Evolutionary conservation across 2,888 invertebrate species (phyloP), one percentile per base, ranked within the genome.

Genomic region (Dendrolimus houi): DNA sequence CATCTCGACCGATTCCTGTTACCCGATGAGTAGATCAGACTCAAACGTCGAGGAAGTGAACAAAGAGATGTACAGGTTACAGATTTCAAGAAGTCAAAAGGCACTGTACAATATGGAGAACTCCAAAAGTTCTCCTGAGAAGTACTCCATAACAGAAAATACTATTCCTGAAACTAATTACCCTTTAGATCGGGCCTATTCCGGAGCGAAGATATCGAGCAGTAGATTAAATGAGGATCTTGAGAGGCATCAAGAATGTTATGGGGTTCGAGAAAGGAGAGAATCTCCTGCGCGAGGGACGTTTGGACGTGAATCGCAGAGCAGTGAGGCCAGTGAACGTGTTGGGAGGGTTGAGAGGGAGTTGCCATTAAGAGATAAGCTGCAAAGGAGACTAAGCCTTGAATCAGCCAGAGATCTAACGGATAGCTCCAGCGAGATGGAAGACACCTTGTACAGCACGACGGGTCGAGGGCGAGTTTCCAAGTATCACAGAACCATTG

Each of bases 401-500:
- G 95, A 95, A 74, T 95, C 95, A 1, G 94, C 94, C 52, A 85
- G 94, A 47, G 94, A 94, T 60, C 85, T 95, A 54, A 94, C 94
- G 0, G 95, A 95, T 68, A 94, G 93, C 71, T 93, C 94, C 9
- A 94, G 94, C 63, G 94, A 94, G 64, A 75, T 92, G 29, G 93
- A 93, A 66, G 91, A 91, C 62, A 86, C 88, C 9, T 68, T 85
- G 63, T 91, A 91, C 71, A 88, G 91, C 66, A 92, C 92, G 54
- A 92, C 93, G 58, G 92, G 93, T 1, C 86, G 93, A 55, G 82
- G 93, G 54, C 91, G 93, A 47, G 83, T 88, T 14, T 77, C 81
- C 29, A 91, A 91, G 75, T 81, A 93, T 69, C 93, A 93, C 70
- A 89, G 93, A 63, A 93, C 92, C 64, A 93, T 93, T 68, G 93